Evolutionary conservation across 2,888 invertebrate genomes (phyloP), one percentile per base, ranked within the genome.

Genomic region (Callimorpha dominula): DNA sequence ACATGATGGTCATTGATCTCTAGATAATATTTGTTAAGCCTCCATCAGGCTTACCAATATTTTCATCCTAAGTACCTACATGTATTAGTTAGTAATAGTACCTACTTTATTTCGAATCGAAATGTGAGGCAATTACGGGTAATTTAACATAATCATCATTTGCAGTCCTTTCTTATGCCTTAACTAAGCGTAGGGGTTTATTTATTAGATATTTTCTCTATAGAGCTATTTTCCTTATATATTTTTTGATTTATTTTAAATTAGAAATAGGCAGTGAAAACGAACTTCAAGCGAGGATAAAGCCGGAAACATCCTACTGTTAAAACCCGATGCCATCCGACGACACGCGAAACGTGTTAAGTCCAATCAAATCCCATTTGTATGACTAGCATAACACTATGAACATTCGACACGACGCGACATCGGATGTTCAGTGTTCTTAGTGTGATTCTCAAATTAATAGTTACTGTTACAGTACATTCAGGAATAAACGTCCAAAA

Each of bases 81-180:
- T 46, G 43, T 46, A 20, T 1, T 14, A 17, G 57, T 4, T 9
- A 11, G 6, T 1, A 46, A 14, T n/a, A 65, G 20, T 65, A 12
- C 3, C 7, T 20, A 11, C 12, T 65, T 20, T 64, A 67, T 65
- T 70, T 67, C 9, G 40, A 17, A 40, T 66, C 52, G 43, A 43
- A 42, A 42, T 50, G 20, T 62, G 46, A 63, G 8, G 15, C 70
- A 43, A 54, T 54, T 52, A 71, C 52, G 52, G 15, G 70, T 64
- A 54, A 65, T 54, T 71, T 66, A 66, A 40, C 42, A 60, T 65
- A 66, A 66, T 71, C 66, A 66, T 62, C 66, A 71, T 71, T 71
- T 66, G 50, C 66, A 40, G 46, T 57, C 42, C 60, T 50, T 66
- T 62, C 49, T 65, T 31, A 43, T 64, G 11, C 49, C 42, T 8